Percentiles rank a stretch among this genome's conserved stretches.
These are phyloP conservation scores for Spilarctia lutea DNA, from an alignment of 2,888 invertebrate genomes.

Conservation along the genomic window DNA sequence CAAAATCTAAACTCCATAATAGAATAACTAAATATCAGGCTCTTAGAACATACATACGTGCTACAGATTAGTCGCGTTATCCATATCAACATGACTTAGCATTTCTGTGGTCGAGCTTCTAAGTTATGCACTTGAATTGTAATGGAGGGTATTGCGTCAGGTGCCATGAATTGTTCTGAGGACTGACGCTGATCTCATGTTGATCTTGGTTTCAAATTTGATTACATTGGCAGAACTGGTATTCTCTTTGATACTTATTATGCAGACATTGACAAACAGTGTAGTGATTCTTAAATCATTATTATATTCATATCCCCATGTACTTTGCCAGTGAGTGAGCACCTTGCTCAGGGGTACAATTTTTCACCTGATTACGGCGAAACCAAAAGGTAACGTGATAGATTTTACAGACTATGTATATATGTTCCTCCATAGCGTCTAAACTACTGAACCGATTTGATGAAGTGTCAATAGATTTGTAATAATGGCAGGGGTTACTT, in stretches of 20 bases:
- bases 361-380: no score
- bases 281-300: no score
- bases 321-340: no score
- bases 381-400: no score
- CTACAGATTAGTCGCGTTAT: background rate
- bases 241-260: background rate
- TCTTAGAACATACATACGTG: background rate
- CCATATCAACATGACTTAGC: background rate
- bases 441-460: no score
- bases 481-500: no score
- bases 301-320: no score
- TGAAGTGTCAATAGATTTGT: no score
- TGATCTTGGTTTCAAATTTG: background rate
- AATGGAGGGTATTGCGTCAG: conserved; percentile 22
- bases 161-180: background rate
- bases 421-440: no score
- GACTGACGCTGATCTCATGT: background rate
- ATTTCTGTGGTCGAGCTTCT: background rate
- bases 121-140: conserved; percentile 28
- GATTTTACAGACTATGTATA: no score
- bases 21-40: background rate
- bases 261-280: no score
- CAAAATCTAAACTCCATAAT: background rate
- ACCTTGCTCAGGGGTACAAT: no score
- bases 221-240: background rate